phyloP scores from a whole-genome alignment of 2,113 vertebrate species.

The Catharus bicknelli region DNA sequence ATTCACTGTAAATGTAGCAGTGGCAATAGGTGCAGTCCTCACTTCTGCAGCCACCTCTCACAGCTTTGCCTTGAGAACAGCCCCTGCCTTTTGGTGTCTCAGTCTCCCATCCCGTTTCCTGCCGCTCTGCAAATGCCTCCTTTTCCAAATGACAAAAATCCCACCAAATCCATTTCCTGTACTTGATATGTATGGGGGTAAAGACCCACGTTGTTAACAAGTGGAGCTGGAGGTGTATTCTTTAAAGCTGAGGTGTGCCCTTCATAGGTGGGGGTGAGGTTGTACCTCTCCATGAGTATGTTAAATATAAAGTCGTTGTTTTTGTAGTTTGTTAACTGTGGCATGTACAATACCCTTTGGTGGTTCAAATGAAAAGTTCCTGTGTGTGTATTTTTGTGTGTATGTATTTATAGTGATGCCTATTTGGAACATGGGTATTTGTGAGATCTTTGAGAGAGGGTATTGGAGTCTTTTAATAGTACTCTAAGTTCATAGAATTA shows the following conservation, averaged over 20 bases:
- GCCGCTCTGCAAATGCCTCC: background rate
- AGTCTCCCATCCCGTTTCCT: background rate
- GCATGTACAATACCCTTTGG: background rate
- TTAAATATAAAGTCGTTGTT: background rate
- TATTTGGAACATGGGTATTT: background rate
- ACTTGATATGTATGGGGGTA: background rate
- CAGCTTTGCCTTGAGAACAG: background rate
- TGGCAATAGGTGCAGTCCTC: background rate
- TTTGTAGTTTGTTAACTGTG: background rate
- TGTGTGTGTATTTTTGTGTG: accelerated
- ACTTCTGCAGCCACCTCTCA: background rate
- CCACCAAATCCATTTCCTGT: background rate
- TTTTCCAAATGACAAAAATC: background rate
- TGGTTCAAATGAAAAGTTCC: background rate
- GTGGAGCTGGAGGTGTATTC: background rate
- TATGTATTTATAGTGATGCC: background rate
- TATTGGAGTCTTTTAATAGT: background rate
- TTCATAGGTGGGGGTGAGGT: background rate
- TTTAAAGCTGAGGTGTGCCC: background rate
- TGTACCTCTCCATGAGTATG: background rate
- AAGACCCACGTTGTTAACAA: background rate
- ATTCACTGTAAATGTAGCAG: background rate
- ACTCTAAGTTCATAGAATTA: background rate
- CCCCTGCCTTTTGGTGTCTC: background rate
- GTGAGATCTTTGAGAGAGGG: background rate